Evolutionary conservation across 2,113 vertebrate genomes (phyloP).

Genomic region (Zootoca vivipara): DNA sequence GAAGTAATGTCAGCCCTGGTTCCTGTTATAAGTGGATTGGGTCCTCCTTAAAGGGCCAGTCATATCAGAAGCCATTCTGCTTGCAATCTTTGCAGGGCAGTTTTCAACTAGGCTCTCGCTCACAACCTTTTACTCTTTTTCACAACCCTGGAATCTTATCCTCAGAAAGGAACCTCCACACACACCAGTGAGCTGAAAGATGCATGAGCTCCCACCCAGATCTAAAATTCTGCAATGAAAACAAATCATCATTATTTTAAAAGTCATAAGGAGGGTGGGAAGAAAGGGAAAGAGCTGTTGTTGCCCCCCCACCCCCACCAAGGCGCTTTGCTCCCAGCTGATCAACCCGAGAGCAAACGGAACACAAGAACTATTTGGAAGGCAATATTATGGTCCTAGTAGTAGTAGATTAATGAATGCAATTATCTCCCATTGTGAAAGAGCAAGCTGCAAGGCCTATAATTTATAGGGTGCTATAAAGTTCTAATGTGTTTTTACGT

Average conservation of each 20-base stretch:
- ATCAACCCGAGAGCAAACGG: slow-evolving; percentile 11
- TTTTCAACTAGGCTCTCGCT: background rate
- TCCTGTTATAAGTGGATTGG: background rate
- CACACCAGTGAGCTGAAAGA: too few relatives aligned
- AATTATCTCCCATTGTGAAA: slow-evolving; percentile 79
- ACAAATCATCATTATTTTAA: background rate
- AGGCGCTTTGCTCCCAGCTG: slow-evolving; percentile 56
- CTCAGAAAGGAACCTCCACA: too few relatives aligned
- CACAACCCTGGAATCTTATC: background rate
- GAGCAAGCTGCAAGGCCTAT: slow-evolving; percentile 75
- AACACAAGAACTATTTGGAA: slow-evolving; percentile 63
- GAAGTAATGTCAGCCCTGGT: background rate
- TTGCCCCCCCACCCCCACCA: background rate
- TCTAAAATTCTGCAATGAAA: background rate
- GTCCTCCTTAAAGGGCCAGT: too few relatives aligned
- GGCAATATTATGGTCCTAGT: slow-evolving; percentile 78
- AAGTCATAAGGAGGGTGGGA: background rate
- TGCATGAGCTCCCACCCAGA: background rate
- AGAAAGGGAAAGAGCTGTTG: background rate
- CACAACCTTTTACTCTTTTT: background rate
- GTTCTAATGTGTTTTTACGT: slow-evolving; percentile 84
- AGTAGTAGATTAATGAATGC: slow-evolving; percentile 84
- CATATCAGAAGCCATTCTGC: too few relatives aligned
- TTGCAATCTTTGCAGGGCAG: too few relatives aligned
- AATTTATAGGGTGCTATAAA: slow-evolving; percentile 82